Evolutionary conservation across 1,140 invertebrate species (phyloP).

Genomic region (Dolichoris vasculosae): DNA sequence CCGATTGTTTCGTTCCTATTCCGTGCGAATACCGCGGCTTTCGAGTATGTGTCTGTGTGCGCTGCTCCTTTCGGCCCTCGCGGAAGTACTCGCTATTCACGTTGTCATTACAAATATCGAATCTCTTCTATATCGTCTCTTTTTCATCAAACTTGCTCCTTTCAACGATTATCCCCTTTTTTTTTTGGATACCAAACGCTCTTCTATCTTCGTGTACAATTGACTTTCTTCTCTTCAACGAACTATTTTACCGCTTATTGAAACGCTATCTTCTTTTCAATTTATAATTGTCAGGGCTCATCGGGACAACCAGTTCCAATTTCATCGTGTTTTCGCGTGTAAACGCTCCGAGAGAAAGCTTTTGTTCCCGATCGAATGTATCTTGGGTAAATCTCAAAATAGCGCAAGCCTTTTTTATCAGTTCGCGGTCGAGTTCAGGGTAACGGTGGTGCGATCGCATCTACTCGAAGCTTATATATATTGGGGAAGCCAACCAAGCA

Average conservation of each 20-base stretch:
- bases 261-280: too few relatives aligned
- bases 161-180: not conserved
- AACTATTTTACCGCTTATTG: too few relatives aligned
- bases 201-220: slow-evolving; percentile 32
- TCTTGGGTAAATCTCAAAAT: not conserved
- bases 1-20: slow-evolving; percentile 52
- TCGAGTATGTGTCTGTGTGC: not conserved
- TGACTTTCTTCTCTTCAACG: slow-evolving; percentile 13
- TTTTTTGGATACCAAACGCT: not conserved
- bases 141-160: not conserved
- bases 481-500: slow-evolving; percentile 20
- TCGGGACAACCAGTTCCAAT: too few relatives aligned
- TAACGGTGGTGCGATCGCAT: slow-evolving; percentile 36
- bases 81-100: slow-evolving; percentile 50
- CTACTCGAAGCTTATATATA: slow-evolving; percentile 45
- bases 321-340: too few relatives aligned
- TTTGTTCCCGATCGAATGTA: too few relatives aligned
- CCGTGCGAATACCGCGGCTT: slow-evolving; percentile 55
- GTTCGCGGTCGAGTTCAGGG: slow-evolving; percentile 19
- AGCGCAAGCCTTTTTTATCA: slow-evolving; percentile 27
- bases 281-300: too few relatives aligned
- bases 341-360: not conserved
- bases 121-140: slow-evolving; percentile 24
- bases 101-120: slow-evolving; percentile 41
- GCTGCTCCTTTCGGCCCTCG: not conserved